phyloP scores from a whole-genome alignment of 2,113 vertebrate genomes.

The Xyrauchen texanus region DNA sequence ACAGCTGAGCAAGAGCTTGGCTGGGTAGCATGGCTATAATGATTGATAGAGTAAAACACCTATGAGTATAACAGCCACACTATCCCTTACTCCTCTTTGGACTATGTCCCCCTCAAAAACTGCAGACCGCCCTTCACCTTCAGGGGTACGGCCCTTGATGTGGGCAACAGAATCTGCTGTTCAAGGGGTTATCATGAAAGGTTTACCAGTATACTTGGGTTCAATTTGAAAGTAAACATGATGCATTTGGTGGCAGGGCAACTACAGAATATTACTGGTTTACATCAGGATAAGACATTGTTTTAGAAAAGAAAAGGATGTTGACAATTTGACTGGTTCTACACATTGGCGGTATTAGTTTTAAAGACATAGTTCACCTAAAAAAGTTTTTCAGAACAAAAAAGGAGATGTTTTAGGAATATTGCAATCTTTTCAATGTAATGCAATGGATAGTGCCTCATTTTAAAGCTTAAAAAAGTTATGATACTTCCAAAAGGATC shows the following conservation, averaged over 20 bases:
- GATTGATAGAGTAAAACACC: not conserved
- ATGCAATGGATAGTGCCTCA: too few species aligned
- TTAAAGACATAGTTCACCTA: too few species aligned
- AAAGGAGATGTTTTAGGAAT: too few species aligned
- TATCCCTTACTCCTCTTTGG: not conserved
- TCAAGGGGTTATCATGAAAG: conserved; percentile 45
- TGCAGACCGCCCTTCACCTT: not conserved
- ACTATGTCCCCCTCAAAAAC: conserved; percentile 11
- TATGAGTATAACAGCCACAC: not conserved
- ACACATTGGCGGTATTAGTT: not conserved
- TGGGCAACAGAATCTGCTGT: conserved; percentile 28
- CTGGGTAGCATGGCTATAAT: conserved; percentile 11
- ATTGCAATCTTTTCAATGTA: too few species aligned
- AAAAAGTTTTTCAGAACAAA: too few species aligned
- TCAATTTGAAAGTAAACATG: conserved; percentile 23
- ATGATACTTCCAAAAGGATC: too few species aligned
- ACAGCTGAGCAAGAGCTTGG: conserved; percentile 29
- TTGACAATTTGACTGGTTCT: not conserved
- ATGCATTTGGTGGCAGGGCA: conserved; percentile 40
- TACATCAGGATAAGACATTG: conserved; percentile 12
- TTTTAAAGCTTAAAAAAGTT: too few species aligned
- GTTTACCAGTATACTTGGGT: conserved; percentile 52
- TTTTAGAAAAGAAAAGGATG: not conserved
- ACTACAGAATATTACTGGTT: conserved; percentile 30
- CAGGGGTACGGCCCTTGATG: conserved; percentile 39